Conservation (phyloP, 2,797 vertebrate species). For the Liasis olivaceus region DNA sequence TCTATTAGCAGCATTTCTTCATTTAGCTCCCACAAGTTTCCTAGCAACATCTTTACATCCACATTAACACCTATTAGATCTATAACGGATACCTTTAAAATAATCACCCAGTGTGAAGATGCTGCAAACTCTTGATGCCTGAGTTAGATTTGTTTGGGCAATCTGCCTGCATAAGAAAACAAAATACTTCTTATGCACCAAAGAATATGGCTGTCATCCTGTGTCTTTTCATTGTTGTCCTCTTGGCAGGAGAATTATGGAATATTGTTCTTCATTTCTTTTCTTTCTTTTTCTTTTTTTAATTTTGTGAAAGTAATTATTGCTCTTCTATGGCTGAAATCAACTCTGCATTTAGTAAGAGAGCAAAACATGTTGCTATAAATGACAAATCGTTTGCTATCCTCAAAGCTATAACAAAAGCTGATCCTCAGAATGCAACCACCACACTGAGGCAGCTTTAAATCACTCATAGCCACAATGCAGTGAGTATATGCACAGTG, state of each 20-base stretch:
- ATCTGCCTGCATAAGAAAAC: constrained; percentile 46
- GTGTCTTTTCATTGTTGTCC: neutral
- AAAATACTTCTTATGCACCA: constrained; percentile 14
- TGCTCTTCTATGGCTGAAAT: neutral
- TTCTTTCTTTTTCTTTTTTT: neutral
- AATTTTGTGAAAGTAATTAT: constrained; percentile 3
- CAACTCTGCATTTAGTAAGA: constrained; percentile 5
- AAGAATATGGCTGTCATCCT: constrained; percentile 26
- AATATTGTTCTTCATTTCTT: neutral
- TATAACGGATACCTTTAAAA: constrained; percentile 59
- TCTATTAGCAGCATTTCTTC: constrained; percentile 53
- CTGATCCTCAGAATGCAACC: neutral
- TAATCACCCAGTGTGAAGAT: constrained; percentile 23
- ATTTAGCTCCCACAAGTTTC: constrained; percentile 64
- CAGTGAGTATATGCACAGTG: neutral
- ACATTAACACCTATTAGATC: constrained; percentile 55
- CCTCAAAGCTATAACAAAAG: neutral
- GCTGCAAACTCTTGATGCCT: constrained; percentile 46
- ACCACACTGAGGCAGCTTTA: neutral
- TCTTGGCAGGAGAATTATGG: constrained; percentile 17
- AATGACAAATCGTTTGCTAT: neutral
- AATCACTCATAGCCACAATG: neutral
- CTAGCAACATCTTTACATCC: constrained; percentile 65
- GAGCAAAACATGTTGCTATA: constrained; percentile 17
- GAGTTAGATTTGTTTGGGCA: constrained; percentile 24